Conservation (phyloP, 2,113 vertebrate genomes). For the Esox niger region DNA sequence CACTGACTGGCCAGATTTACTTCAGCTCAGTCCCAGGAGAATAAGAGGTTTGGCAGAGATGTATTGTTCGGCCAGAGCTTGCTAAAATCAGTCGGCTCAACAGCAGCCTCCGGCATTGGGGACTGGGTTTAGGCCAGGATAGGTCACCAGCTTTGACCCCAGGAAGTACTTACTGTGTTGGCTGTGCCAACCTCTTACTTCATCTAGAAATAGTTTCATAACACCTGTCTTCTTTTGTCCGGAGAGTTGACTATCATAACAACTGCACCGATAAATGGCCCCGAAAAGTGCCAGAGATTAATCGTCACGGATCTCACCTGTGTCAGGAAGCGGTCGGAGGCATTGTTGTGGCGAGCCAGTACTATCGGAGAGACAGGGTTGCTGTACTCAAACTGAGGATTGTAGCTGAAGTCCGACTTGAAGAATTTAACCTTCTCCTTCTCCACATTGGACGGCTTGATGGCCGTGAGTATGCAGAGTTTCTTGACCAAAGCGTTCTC, state of each 20-base stretch:
- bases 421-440: slow-evolving; percentile 88
- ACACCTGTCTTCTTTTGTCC: background rate
- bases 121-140: slow-evolving; percentile 6
- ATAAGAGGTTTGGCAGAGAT: slow-evolving; percentile 25
- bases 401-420: slow-evolving; percentile 81
- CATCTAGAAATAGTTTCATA: too few species aligned
- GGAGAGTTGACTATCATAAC: background rate
- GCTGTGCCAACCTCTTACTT: background rate
- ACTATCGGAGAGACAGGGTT: slow-evolving; percentile 75
- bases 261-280: background rate
- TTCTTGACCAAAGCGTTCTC: slow-evolving; percentile 69
- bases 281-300: background rate
- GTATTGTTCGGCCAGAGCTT: background rate
- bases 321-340: slow-evolving; percentile 81
- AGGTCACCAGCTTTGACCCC: slow-evolving; percentile 17
- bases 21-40: slow-evolving; percentile 11
- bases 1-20: background rate
- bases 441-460: slow-evolving; percentile 91
- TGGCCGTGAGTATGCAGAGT: slow-evolving; percentile 84
- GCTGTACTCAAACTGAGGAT: slow-evolving; percentile 91
- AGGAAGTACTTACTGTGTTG: background rate
- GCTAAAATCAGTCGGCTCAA: slow-evolving; percentile 26
- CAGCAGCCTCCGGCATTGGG: background rate
- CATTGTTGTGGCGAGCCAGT: slow-evolving; percentile 78
- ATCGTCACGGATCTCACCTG: slow-evolving; percentile 44